phyloP scores from a whole-genome alignment of 2,888 invertebrate species.

The Coelopa pilipes region DNA sequence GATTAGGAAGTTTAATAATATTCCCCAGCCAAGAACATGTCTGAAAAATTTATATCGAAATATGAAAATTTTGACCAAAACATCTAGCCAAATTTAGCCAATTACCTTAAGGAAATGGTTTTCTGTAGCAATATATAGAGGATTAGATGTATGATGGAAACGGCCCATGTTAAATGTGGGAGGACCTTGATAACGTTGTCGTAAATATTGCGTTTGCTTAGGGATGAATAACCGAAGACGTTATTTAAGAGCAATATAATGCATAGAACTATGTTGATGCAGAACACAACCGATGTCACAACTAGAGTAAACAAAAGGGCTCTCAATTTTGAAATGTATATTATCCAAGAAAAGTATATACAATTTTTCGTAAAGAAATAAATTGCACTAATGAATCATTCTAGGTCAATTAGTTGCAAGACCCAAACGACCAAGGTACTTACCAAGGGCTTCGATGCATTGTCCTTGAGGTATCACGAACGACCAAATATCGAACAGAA shows the following conservation, averaged over 20 bases:
- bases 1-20: constrained; percentile 77
- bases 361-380: no score
- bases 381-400: no score
- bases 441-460: constrained; percentile 61
- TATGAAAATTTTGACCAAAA: no score
- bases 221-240: neutral
- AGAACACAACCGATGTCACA: constrained; percentile 45
- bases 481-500: constrained; percentile 75
- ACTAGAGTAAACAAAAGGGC: constrained; percentile 36
- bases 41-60: no score
- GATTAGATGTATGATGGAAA: constrained; percentile 72
- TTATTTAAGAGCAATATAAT: constrained; percentile 39
- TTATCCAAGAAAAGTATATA: neutral
- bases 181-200: constrained; percentile 42
- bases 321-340: neutral
- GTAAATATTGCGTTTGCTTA: constrained; percentile 14
- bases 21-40: constrained; percentile 78
- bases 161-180: constrained; percentile 66
- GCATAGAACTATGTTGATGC: constrained; percentile 44
- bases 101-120: constrained; percentile 66
- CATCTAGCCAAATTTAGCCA: constrained; percentile 13
- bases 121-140: constrained; percentile 73
- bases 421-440: constrained; percentile 46
- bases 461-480: constrained; percentile 70
- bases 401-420: no score